Evolutionary conservation across 1,140 invertebrate genomes (phyloP).

Genomic region (Coelopa frigida): DNA sequence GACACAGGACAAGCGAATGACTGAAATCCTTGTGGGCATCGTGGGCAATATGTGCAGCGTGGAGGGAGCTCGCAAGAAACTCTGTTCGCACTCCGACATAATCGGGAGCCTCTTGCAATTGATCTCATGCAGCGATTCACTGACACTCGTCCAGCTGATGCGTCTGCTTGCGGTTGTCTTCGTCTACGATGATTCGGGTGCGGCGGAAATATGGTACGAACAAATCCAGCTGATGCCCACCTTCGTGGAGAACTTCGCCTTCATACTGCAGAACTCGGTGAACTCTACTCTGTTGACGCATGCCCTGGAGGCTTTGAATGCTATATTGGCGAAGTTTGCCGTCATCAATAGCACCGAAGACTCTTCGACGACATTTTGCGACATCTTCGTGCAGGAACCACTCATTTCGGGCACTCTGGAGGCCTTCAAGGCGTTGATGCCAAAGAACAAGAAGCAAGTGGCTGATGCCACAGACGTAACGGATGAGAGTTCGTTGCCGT

Average conservation of each 20-base stretch:
- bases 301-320: constrained; percentile 51
- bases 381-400: constrained; percentile 31
- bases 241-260: constrained; percentile 52
- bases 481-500: background rate
- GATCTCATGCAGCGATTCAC: constrained; percentile 53
- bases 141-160: constrained; percentile 59
- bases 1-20: constrained; percentile 50
- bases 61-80: constrained; percentile 39
- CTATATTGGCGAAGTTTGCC: constrained; percentile 45
- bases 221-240: constrained; percentile 46
- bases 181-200: constrained; percentile 38
- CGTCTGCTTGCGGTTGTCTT: constrained; percentile 50
- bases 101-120: constrained; percentile 49
- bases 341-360: constrained; percentile 29
- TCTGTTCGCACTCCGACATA: constrained; percentile 45
- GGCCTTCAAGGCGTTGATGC: constrained; percentile 35
- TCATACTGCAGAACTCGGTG: constrained; percentile 60
- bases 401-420: constrained; percentile 33
- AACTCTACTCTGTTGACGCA: constrained; percentile 53
- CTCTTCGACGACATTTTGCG: constrained; percentile 28
- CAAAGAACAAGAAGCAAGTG: constrained; percentile 12
- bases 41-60: constrained; percentile 64
- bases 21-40: constrained; percentile 67
- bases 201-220: constrained; percentile 47
- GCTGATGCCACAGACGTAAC: constrained; percentile 17